Conservation (phyloP, 2,888 invertebrate species). For the Lumbricus terrestris region DNA sequence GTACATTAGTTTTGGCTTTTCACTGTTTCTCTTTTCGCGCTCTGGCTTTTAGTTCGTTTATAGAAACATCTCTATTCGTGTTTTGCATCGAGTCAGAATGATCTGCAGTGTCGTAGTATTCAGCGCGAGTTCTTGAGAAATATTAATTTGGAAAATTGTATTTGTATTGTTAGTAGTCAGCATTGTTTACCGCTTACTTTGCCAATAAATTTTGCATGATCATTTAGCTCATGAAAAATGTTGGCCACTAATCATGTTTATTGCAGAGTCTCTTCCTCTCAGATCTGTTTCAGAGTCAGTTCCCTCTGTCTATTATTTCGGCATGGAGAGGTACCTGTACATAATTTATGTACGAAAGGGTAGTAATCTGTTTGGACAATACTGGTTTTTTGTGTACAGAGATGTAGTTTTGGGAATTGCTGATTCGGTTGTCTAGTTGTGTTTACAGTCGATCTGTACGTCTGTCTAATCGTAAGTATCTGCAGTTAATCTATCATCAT, state of each 20-base stretch:
- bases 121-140: not conserved
- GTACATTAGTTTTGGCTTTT: not conserved
- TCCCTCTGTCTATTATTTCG: too few relatives aligned
- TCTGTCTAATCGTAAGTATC: too few relatives aligned
- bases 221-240: not conserved
- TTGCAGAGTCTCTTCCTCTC: not conserved
- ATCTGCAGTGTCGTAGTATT: not conserved
- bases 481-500: not conserved
- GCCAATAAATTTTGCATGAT: not conserved
- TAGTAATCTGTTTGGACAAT: too few relatives aligned
- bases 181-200: not conserved
- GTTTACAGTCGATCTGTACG: not conserved
- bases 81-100: not conserved
- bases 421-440: not conserved
- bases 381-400: not conserved
- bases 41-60: not conserved
- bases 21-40: not conserved
- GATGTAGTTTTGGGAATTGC: not conserved
- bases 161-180: not conserved
- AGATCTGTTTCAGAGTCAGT: not conserved
- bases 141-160: not conserved
- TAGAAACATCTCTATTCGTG: not conserved
- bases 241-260: not conserved
- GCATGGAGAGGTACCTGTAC: too few relatives aligned
- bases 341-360: too few relatives aligned